Evolutionary conservation across 2,113 vertebrate species (phyloP).

Genomic region (Phalacrocorax carbo): DNA sequence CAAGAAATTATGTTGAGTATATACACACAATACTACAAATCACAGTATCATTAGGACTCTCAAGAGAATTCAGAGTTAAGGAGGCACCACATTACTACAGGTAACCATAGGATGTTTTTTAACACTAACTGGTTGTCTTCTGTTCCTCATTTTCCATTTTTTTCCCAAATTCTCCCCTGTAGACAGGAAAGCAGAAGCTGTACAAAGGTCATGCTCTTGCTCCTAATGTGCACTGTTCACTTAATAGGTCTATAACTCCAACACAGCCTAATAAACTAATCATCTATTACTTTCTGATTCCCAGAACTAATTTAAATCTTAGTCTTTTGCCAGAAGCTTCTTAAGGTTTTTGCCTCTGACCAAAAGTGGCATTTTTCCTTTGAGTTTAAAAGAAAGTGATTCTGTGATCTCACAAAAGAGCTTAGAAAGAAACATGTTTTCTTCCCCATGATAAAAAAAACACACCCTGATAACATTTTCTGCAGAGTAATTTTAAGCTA

Average conservation of each 20-base stretch:
- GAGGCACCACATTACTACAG: not conserved
- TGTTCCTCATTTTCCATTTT: not conserved
- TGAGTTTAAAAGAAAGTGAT: not conserved
- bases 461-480: not conserved
- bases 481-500: not conserved
- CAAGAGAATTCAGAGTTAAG: not conserved
- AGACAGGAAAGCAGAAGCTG: not conserved
- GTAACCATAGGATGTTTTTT: not conserved
- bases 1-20: not conserved
- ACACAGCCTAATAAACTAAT: not conserved
- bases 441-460: not conserved
- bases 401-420: not conserved
- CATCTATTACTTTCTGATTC: not conserved
- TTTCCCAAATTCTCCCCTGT: not conserved
- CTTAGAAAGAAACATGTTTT: not conserved
- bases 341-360: not conserved
- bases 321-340: not conserved
- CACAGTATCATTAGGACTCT: not conserved
- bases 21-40: not conserved
- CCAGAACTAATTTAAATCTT: not conserved
- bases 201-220: not conserved
- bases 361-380: not conserved
- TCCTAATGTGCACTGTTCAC: not conserved
- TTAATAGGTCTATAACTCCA: not conserved
- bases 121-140: not conserved